These are phyloP conservation scores for Apomyelois bistriatella DNA, from an alignment of 2,888 invertebrate genomes.

Conservation along the genomic window DNA sequence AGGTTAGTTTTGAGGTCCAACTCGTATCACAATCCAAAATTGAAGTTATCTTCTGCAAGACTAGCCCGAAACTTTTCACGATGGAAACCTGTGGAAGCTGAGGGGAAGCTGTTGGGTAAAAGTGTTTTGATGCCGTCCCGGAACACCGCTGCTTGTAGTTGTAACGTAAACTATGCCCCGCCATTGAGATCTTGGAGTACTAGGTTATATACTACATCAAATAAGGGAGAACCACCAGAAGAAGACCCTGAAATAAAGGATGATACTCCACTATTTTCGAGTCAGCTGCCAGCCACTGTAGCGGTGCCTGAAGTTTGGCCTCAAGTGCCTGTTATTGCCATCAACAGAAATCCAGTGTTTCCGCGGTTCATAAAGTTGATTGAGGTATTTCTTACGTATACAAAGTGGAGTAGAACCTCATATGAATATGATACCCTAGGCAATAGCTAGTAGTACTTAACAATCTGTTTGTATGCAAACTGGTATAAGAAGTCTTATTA, in stretches of 20 bases:
- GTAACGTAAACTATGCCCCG: slow-evolving; percentile 31
- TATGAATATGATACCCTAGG: too few species aligned
- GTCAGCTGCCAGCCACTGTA: slow-evolving; percentile 90
- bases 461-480: too few species aligned
- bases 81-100: slow-evolving; percentile 45
- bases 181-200: slow-evolving; percentile 27
- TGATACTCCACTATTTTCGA: slow-evolving; percentile 69
- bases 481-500: too few species aligned
- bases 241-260: slow-evolving; percentile 58
- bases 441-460: too few species aligned
- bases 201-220: slow-evolving; percentile 54
- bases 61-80: slow-evolving; percentile 61
- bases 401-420: too few species aligned
- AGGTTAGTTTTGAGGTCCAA: slow-evolving; percentile 46
- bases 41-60: slow-evolving; percentile 51
- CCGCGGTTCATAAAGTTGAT: slow-evolving; percentile 98
- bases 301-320: slow-evolving; percentile 98
- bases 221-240: slow-evolving; percentile 59
- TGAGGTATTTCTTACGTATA: too few species aligned
- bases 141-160: slow-evolving; percentile 40
- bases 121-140: slow-evolving; percentile 14
- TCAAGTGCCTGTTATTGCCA: slow-evolving; percentile 96
- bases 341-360: slow-evolving; percentile 96
- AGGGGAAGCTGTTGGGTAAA: slow-evolving; percentile 24
- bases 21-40: slow-evolving; percentile 43